These are phyloP conservation scores for Cebus imitator DNA, from an alignment of 2,113 vertebrate genomes.

Conservation along the genomic window DNA sequence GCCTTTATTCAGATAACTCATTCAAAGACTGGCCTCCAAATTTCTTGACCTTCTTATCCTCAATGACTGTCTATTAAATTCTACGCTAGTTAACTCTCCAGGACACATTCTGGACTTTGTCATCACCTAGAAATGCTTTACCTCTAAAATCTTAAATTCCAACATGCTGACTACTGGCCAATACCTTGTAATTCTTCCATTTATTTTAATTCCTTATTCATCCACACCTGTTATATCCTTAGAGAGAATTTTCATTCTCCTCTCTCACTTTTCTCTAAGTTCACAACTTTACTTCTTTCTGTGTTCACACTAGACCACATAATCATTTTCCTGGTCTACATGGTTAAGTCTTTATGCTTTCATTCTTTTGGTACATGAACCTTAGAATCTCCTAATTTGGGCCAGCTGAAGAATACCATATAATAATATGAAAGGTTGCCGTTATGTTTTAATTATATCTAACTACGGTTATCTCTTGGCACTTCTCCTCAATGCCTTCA, in stretches of 20 bases:
- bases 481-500: neutral
- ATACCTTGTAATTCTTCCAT: neutral
- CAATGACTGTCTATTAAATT: neutral
- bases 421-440: neutral
- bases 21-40: neutral
- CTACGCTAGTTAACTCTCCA: neutral
- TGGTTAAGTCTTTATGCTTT: neutral
- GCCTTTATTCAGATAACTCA: neutral
- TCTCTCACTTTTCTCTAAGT: neutral
- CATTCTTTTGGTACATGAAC: neutral
- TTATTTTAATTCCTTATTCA: neutral
- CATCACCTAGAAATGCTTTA: neutral
- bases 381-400: neutral
- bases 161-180: neutral
- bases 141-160: constrained; percentile 16
- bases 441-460: neutral
- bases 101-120: neutral
- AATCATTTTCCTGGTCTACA: neutral
- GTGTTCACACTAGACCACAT: neutral
- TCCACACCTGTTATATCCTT: neutral
- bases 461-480: neutral
- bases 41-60: neutral
- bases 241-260: neutral
- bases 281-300: neutral
- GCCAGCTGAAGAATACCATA: neutral